phyloP scores from a whole-genome alignment of 2,888 invertebrate genomes.

The Drosophila tripunctata region DNA sequence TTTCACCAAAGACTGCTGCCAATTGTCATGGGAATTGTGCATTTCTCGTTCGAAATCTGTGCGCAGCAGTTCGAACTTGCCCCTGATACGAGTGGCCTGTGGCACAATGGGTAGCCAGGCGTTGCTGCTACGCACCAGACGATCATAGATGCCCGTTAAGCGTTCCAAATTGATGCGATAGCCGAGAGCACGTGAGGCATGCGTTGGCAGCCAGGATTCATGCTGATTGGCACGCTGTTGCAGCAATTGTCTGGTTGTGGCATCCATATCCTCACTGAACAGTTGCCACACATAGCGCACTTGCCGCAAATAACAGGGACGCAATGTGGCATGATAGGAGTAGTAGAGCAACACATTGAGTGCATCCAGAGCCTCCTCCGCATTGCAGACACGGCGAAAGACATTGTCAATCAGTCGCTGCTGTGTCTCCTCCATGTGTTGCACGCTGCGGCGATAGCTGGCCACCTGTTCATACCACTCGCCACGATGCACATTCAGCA shows the following conservation, averaged over 20 bases:
- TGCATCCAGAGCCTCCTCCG: slow-evolving; percentile 92
- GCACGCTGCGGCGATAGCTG: slow-evolving; percentile 85
- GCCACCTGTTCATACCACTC: slow-evolving; percentile 87
- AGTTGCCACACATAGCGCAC: slow-evolving; percentile 89
- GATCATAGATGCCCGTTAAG: slow-evolving; percentile 86
- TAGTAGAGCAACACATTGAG: slow-evolving; percentile 92
- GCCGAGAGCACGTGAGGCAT: slow-evolving; percentile 89
- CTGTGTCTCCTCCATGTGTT: slow-evolving; percentile 89
- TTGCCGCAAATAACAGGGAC: slow-evolving; percentile 88
- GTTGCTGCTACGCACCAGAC: slow-evolving; percentile 87
- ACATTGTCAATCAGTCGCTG: slow-evolving; percentile 92
- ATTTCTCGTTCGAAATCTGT: slow-evolving; percentile 83
- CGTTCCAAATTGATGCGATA: slow-evolving; percentile 88
- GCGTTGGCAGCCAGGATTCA: slow-evolving; percentile 89
- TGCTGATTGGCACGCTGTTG: slow-evolving; percentile 87
- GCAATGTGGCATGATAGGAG: slow-evolving; percentile 89
- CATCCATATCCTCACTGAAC: slow-evolving; percentile 90
- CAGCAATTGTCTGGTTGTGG: slow-evolving; percentile 88
- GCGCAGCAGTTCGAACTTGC: slow-evolving; percentile 85
- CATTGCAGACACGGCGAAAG: slow-evolving; percentile 91
- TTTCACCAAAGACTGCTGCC: slow-evolving; percentile 79
- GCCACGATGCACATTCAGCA: slow-evolving; percentile 91
- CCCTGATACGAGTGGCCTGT: slow-evolving; percentile 86
- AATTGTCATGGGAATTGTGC: slow-evolving; percentile 85
- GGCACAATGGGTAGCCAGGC: slow-evolving; percentile 92